Evolutionary conservation across 2,113 vertebrate genomes (phyloP), one percentile per base, ranked within the genome.

Genomic region (Dinomys branickii): DNA sequence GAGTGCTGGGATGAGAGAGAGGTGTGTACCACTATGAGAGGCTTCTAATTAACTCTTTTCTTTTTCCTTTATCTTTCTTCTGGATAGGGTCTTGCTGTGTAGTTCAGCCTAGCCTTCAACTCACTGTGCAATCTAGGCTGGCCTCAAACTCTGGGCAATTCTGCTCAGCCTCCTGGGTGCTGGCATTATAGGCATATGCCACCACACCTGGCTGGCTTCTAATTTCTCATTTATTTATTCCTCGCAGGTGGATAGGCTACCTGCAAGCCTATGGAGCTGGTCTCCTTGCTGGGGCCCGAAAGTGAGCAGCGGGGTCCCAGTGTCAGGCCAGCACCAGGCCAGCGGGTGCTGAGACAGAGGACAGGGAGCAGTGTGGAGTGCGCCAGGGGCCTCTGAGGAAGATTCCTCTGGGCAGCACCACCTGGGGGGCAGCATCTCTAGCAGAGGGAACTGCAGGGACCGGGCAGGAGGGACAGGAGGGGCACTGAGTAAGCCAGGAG

Each of bases 261-360:
- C n/a, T n/a, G n/a, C n/a, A n/a, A n/a, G n/a, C n/a, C n/a, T n/a
- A n/a, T n/a, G n/a, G n/a, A n/a, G n/a, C n/a, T n/a, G n/a, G n/a
- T n/a, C n/a, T n/a, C n/a, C n/a, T n/a, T n/a, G n/a, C n/a, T n/a
- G 19, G 56, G 26, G 59, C 52, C 52, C 14, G 56, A 20, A 20
- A 58, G 58, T 4, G 9, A 58, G 63, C 63, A 65, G 30, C 13
- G 63, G 63, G 35, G 63, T 16, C 30, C 30, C 9, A 9, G 30
- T 2, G 5, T 28, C 26, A 28, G 11, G 20, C 38, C 17, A 19
- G 38, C 4, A 4, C 19, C 16, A 30, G 6, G 22, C 17, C 1
- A 13, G 38, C 0, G 20, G 22, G 69, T 41, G 20, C 69, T 4
- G 10, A 38, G 38, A 73, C 69, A 73, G 65, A 67, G 69, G 38